Conservation (phyloP, 2,888 invertebrate species). For the Agrilus mali region DNA sequence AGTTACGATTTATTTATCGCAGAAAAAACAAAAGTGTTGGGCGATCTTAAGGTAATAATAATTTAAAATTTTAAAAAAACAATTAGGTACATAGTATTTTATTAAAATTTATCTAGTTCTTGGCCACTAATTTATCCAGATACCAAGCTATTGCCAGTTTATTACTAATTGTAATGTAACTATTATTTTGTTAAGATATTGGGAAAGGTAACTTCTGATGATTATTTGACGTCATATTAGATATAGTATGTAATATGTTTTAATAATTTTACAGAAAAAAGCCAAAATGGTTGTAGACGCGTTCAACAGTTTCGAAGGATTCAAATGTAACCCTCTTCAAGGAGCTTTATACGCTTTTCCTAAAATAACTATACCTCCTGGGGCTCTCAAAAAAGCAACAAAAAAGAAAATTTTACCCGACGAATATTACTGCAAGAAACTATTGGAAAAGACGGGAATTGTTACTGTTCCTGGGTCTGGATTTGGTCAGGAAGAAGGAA, state of each 20-base stretch:
- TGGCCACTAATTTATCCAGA: too few species aligned
- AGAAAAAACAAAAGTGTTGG: constrained; percentile 47
- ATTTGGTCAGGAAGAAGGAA: constrained; percentile 81
- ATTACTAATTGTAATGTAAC: too few species aligned
- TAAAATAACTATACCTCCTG: constrained; percentile 57
- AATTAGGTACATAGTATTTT: too few species aligned
- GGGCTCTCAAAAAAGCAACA: constrained; percentile 69
- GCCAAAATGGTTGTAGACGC: constrained; percentile 69
- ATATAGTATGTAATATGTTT: too few species aligned
- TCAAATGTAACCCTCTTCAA: constrained; percentile 64
- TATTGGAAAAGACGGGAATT: constrained; percentile 73
- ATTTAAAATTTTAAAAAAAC: too few species aligned
- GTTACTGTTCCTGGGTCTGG: constrained; percentile 85
- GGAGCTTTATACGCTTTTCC: constrained; percentile 97
- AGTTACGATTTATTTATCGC: constrained; percentile 51
- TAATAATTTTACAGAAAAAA: constrained; percentile 28
- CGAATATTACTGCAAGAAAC: constrained; percentile 73
- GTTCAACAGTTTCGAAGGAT: constrained; percentile 75
- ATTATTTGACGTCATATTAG: too few species aligned
- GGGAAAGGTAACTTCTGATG: too few species aligned
- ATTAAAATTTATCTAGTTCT: too few species aligned
- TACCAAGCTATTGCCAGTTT: too few species aligned
- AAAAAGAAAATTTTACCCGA: constrained; percentile 58
- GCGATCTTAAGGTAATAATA: constrained; percentile 7
- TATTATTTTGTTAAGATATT: too few species aligned